These are phyloP conservation scores for Ciconia maguari DNA, from an alignment of 2,113 vertebrate species.

Conservation along the genomic window DNA sequence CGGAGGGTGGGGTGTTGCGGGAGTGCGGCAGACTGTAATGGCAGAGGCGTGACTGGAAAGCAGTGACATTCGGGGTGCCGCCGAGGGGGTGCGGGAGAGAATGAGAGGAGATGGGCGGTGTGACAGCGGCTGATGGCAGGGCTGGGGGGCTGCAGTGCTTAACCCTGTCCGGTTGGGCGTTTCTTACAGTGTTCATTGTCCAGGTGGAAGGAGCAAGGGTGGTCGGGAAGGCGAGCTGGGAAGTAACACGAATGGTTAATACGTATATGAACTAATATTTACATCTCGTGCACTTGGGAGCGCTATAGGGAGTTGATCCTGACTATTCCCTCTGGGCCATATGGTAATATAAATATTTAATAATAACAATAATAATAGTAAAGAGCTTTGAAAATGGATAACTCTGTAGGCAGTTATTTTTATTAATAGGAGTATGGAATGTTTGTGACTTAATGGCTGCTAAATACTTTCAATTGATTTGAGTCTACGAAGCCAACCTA, in stretches of 20 bases:
- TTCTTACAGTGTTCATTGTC: fast-evolving
- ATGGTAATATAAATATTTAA: constrained; percentile 5
- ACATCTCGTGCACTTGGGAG: neutral
- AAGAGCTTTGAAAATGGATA: constrained; percentile 18
- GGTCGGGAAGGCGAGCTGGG: neutral
- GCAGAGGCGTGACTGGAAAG: neutral
- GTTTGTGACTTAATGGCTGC: neutral
- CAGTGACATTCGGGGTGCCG: fast-evolving
- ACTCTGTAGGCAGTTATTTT: neutral
- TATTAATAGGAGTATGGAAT: constrained; percentile 7
- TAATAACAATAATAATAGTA: neutral
- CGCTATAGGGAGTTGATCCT: neutral
- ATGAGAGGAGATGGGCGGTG: neutral
- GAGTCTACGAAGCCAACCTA: neutral
- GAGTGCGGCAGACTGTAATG: neutral
- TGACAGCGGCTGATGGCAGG: fast-evolving
- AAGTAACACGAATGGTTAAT: neutral
- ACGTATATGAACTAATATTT: neutral
- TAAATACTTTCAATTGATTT: constrained; percentile 18
- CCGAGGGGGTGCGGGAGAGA: neutral
- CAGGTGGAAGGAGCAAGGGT: neutral
- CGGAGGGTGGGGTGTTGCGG: neutral
- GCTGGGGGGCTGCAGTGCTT: neutral
- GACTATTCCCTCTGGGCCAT: neutral
- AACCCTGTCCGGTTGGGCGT: fast-evolving